phyloP scores from a whole-genome alignment of 2,113 vertebrate genomes.

The Okapia johnstoni region DNA sequence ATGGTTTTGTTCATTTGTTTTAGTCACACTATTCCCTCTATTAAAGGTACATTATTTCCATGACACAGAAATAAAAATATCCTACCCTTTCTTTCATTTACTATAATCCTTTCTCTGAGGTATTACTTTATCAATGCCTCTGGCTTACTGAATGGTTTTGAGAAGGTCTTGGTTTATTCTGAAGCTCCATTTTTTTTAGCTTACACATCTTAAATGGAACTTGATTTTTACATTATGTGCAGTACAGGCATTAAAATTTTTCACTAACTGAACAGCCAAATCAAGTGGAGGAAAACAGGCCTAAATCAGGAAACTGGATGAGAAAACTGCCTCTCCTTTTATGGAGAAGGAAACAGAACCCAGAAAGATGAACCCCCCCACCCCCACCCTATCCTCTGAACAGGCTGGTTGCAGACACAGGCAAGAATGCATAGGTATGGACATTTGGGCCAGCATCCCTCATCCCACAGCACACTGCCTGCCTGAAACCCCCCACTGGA shows the following conservation, averaged over 20 bases:
- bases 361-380: background rate
- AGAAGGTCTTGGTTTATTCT: background rate
- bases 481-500: background rate
- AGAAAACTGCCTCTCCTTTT: background rate
- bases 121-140: background rate
- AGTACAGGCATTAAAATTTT: background rate
- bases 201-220: constrained; percentile 3
- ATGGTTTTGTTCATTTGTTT: constrained; percentile 16
- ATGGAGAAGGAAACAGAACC: background rate
- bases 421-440: background rate
- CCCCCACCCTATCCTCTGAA: background rate
- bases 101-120: background rate
- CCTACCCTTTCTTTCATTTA: background rate
- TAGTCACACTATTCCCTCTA: background rate
- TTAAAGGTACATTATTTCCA: background rate
- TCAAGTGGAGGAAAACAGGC: background rate
- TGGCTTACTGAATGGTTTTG: background rate
- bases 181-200: background rate
- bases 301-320: background rate
- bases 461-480: background rate
- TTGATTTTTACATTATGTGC: background rate
- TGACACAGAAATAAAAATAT: background rate
- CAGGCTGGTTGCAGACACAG: background rate
- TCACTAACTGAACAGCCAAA: background rate
- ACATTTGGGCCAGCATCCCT: background rate